Conservation (phyloP, 2,797 vertebrate genomes). For the Acanthurus leucopareius region DNA sequence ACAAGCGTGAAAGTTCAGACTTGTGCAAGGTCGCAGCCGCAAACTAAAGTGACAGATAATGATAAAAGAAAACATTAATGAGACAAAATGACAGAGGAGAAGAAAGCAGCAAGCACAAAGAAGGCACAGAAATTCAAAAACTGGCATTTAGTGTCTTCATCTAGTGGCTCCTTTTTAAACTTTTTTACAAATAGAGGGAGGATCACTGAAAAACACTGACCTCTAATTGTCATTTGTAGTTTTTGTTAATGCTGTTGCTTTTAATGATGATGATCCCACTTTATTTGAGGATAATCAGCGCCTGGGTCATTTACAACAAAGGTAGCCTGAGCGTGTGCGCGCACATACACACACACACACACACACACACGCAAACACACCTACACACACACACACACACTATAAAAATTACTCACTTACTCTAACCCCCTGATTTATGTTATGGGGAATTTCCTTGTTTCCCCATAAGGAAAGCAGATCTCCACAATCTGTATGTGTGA, state of each 20-base stretch:
- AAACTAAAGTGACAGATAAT: neutral
- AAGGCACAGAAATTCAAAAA: neutral
- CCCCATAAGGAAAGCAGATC: too few species aligned
- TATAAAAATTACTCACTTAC: too few species aligned
- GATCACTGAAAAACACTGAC: neutral
- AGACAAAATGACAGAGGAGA: neutral
- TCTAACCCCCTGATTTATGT: too few species aligned
- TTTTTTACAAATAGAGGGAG: neutral
- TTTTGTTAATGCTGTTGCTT: neutral
- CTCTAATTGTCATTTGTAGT: neutral
- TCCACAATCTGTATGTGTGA: too few species aligned
- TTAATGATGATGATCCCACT: constrained; percentile 9
- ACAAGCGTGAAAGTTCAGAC: neutral
- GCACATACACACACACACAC: constrained; percentile 24
- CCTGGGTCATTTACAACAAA: constrained; percentile 37
- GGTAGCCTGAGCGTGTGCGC: neutral
- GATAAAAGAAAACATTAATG: neutral
- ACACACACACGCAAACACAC: constrained; percentile 1
- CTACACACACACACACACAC: neutral
- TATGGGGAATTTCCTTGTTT: too few species aligned
- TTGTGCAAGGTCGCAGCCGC: neutral
- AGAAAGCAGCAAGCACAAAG: neutral
- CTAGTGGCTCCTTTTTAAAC: neutral
- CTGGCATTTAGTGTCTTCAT: neutral
- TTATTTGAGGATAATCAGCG: constrained; percentile 18